These are phyloP conservation scores for Zaprionus vittiger DNA, from an alignment of 1,140 invertebrate genomes.

Conservation along the genomic window DNA sequence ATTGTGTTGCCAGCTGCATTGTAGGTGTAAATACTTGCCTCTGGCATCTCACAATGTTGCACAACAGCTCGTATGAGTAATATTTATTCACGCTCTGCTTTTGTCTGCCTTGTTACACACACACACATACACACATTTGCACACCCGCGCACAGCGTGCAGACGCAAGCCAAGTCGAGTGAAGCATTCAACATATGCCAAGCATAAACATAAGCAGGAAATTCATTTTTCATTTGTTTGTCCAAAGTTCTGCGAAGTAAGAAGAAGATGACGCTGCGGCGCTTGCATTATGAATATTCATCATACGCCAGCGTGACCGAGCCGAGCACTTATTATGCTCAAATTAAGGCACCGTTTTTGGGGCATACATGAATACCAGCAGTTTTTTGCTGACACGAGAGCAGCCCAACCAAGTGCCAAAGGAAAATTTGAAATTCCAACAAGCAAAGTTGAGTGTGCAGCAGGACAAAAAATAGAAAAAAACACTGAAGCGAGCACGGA, in stretches of 20 bases:
- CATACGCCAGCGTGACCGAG: conserved; percentile 62
- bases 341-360: conserved; percentile 70
- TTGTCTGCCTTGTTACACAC: conserved; percentile 65
- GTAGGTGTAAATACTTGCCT: conserved; percentile 80
- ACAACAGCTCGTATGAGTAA: conserved; percentile 75
- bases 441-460: conserved; percentile 54
- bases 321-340: conserved; percentile 77
- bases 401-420: conserved; percentile 43
- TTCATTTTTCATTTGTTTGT: conserved; percentile 82
- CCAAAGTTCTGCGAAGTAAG: conserved; percentile 62
- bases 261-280: conserved; percentile 40
- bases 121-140: conserved; percentile 3
- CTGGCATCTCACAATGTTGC: conserved; percentile 74
- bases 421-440: conserved; percentile 79
- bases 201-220: conserved; percentile 81
- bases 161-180: conserved; percentile 36
- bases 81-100: conserved; percentile 79
- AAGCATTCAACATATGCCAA: conserved; percentile 77
- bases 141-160: conserved; percentile 7
- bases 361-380: conserved; percentile 42
- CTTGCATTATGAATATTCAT: conserved; percentile 77
- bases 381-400: neutral
- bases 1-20: conserved; percentile 60
- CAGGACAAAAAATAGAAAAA: neutral
- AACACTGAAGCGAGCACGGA: neutral